Conservation (phyloP, 2,113 vertebrate genomes). For the Dasyprocta punctata region DNA sequence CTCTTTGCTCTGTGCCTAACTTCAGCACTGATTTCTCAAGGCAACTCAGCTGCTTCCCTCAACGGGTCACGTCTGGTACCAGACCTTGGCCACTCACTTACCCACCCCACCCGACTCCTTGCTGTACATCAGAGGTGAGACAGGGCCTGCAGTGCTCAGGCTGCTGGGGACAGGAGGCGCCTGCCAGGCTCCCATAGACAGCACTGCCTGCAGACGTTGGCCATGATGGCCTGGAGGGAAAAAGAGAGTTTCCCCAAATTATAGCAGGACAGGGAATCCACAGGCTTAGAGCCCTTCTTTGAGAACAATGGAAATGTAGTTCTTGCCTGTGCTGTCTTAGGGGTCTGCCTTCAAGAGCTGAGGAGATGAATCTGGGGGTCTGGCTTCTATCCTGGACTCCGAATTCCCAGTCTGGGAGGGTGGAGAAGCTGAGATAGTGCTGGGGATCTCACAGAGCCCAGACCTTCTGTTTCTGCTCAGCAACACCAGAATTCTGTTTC, state of each 20-base stretch:
- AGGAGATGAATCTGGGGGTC: neutral
- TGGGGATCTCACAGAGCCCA: fast-evolving
- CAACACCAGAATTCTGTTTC: fast-evolving
- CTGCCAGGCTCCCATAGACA: fast-evolving
- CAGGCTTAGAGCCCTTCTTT: fast-evolving
- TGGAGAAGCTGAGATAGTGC: neutral
- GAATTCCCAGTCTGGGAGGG: fast-evolving
- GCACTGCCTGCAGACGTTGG: fast-evolving
- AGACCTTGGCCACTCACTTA: fast-evolving
- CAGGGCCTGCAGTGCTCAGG: fast-evolving
- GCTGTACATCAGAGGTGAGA: neutral
- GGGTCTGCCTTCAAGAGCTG: fast-evolving
- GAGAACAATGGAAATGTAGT: fast-evolving
- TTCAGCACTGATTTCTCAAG: too few species aligned
- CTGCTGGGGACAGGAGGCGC: neutral
- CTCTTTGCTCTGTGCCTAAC: fast-evolving
- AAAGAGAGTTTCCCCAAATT: neutral
- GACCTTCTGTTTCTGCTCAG: fast-evolving
- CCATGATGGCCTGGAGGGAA: fast-evolving
- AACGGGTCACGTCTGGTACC: fast-evolving
- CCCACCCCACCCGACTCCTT: neutral
- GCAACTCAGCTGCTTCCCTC: fast-evolving
- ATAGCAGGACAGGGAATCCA: fast-evolving
- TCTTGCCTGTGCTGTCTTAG: fast-evolving
- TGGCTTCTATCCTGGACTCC: fast-evolving